Evolutionary conservation across 2,113 vertebrate genomes (phyloP).

Genomic region (Entomyzon cyanotis): DNA sequence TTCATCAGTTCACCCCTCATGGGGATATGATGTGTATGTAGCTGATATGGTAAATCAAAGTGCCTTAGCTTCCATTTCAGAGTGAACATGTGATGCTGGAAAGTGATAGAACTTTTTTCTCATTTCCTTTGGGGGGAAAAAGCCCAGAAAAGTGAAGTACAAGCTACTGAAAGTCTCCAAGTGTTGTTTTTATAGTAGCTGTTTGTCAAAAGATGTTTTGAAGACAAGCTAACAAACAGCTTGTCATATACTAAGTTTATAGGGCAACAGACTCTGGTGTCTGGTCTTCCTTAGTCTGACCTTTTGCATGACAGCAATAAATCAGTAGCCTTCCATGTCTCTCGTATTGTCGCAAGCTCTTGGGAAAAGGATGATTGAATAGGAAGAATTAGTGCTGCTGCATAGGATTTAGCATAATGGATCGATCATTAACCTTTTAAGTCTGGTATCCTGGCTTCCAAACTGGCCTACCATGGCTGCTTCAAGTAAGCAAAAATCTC

Average conservation of each 20-base stretch:
- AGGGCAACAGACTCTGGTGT: neutral
- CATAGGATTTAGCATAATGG: conserved; percentile 39
- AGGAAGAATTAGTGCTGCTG: conserved; percentile 38
- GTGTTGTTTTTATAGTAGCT: neutral
- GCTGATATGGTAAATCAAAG: neutral
- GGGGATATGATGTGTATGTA: neutral
- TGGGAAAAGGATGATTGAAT: conserved; percentile 51
- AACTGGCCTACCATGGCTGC: neutral
- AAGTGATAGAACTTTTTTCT: neutral
- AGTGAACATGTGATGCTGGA: neutral
- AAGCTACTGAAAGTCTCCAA: neutral
- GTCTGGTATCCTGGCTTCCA: conserved; percentile 10
- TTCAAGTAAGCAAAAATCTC: neutral
- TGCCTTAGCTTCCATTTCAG: neutral
- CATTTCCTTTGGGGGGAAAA: neutral
- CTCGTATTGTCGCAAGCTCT: neutral
- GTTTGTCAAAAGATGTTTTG: neutral
- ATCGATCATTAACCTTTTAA: conserved; percentile 38
- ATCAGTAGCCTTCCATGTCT: conserved; percentile 27
- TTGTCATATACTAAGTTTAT: neutral
- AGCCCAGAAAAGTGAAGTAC: neutral
- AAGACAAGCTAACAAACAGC: neutral
- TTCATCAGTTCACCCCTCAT: neutral
- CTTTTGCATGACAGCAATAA: conserved; percentile 48
- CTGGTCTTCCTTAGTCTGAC: conserved; percentile 42